Base-by-base conservation (phyloP, 1,140 invertebrate species). In the Drosophila leontia region DNA sequence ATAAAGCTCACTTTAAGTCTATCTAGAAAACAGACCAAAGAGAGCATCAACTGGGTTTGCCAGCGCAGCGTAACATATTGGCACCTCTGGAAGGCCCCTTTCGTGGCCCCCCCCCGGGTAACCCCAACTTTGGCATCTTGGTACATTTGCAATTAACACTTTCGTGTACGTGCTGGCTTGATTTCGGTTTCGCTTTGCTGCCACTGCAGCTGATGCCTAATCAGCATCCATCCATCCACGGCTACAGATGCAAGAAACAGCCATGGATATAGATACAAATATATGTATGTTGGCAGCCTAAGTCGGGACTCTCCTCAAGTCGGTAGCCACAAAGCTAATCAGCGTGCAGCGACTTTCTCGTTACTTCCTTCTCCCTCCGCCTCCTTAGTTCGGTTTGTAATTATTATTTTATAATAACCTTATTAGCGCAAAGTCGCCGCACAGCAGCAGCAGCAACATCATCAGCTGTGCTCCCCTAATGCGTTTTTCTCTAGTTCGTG, bases 321-420 rank as follows among this genome's bases (percentile, higher is more conserved):
- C 42, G 51, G 44, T 55, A 64, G 75, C 83, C 83, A 83, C 84
- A 87, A 88, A 87, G 84, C 77, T 88, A 87, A 87, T 87, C 84
- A 87, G 84, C 84, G 84, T 87, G 84, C 84, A 87, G 83, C 84
- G 84, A 88, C 84, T 87, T 87, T 88, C 84, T 88, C 84, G 84
- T 88, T 88, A 84, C 65, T 71, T 78, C 44, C 50, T 71, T 48
- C 23, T 44, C 42, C 42, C 71, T 58, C 58, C 56, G 44, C 53
- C 53, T 29, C 19, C 32, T 57, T 34, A 58, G 47, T 60, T 68
- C 58, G 60, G 51, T 71, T 76, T 87, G 85, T 81, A 87, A 87
- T 87, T 87, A 87, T 87, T 87, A 80, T 87, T 87, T 87, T 87
- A 87, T 87, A 87, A 88, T 87, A 83, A 87, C 90, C 85, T 87